Percentiles rank a stretch among this genome's conserved stretches.
Evolutionary conservation across 2,113 vertebrate genomes (phyloP).

Genomic region (Pseudorhombus dupliciocellatus): DNA sequence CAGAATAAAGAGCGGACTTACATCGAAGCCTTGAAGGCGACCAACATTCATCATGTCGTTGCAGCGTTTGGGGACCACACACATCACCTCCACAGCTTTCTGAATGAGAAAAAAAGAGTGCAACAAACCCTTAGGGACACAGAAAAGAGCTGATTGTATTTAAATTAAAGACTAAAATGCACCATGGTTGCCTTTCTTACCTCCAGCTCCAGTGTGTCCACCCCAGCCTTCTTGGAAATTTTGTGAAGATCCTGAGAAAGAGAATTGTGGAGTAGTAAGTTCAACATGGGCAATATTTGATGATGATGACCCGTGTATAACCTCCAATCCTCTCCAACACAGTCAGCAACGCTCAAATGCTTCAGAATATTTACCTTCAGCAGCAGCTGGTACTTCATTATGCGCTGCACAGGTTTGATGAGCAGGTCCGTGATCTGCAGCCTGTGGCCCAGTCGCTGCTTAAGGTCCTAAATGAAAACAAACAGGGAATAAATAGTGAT

Average conservation of each 20-base stretch:
- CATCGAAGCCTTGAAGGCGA: constrained; percentile 97
- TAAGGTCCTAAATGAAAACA: constrained; percentile 86
- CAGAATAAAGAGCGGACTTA: constrained; percentile 72
- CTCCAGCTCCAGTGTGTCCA: constrained; percentile 93
- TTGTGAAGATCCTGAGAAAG: constrained; percentile 91
- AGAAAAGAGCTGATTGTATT: background rate
- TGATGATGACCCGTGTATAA: too few relatives aligned
- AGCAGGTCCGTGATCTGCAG: constrained; percentile 94
- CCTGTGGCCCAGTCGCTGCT: constrained; percentile 94
- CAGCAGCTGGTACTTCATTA: constrained; percentile 98
- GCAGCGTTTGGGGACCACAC: constrained; percentile 97
- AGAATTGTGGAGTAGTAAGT: background rate
- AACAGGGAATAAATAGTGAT: background rate
- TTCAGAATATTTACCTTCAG: constrained; percentile 85
- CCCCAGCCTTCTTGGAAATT: constrained; percentile 93
- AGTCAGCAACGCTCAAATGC: background rate
- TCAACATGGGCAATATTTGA: background rate
- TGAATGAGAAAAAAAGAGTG: constrained; percentile 54
- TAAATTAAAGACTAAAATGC: too few relatives aligned
- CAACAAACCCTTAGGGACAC: constrained; percentile 4
- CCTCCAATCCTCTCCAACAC: too few relatives aligned
- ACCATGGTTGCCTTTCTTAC: constrained; percentile 69
- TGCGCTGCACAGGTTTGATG: constrained; percentile 98
- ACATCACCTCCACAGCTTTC: constrained; percentile 99
- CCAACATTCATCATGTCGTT: constrained; percentile 99